Evolutionary conservation across 2,888 invertebrate genomes (phyloP).

Genomic region (Timema podura): DNA sequence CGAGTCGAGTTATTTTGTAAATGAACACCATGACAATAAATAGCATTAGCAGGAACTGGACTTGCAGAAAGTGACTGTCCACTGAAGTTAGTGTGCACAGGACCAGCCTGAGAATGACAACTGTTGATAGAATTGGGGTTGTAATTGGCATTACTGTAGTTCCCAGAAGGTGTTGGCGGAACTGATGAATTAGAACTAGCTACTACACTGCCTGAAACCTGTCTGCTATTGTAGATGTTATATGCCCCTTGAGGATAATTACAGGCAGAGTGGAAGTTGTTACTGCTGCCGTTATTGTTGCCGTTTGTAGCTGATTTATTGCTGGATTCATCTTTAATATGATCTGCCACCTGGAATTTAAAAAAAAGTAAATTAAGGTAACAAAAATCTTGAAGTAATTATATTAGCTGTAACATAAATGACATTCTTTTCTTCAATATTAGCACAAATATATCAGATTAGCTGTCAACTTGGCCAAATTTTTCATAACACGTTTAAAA

Average conservation of each 20-base stretch:
- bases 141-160: not conserved
- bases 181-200: not conserved
- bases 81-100: not conserved
- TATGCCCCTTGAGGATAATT: not conserved
- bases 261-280: constrained; percentile 10
- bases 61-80: constrained; percentile 15
- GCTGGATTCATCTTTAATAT: constrained; percentile 23
- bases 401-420: no score
- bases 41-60: constrained; percentile 8
- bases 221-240: not conserved
- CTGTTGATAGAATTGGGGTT: not conserved
- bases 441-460: no score
- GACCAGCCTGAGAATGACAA: constrained; percentile 3
- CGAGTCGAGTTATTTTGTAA: constrained; percentile 2
- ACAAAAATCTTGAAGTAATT: not conserved
- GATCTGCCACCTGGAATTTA: constrained; percentile 30
- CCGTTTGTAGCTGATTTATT: not conserved
- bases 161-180: not conserved
- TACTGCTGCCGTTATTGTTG: not conserved
- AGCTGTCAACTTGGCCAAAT: no score
- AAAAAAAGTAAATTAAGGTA: not conserved
- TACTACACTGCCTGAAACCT: not conserved
- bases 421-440: no score
- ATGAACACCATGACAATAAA: constrained; percentile 3
- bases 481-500: no score